Evolutionary conservation across 2,888 invertebrate genomes (phyloP), one percentile per base, ranked within the genome.

Genomic region (Tetrapedia diversipes): DNA sequence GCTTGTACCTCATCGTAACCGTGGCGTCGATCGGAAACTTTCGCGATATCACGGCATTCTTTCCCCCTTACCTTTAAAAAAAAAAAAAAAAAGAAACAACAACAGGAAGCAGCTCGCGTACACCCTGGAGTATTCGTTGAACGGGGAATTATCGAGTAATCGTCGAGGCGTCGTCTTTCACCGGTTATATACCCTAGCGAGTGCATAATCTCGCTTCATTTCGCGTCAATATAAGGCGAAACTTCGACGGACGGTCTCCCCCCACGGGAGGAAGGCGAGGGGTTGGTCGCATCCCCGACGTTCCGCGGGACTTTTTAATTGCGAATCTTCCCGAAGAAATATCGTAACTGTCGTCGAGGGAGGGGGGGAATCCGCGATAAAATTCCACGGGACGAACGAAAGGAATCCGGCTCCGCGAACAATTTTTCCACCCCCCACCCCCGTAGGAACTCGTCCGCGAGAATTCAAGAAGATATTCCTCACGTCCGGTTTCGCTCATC

Each of bases 231-330:
- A 59, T 37, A 77, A 61, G 45, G 37, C 47, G 47, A 66, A 75
- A 77, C 65, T 77, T 77, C 41, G 49, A 34, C 22, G n/a, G 49
- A 19, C 49, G 49, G 19, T 19, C 41, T 6, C 32, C 34, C n/a
- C 16, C 39, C 32, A 10, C 11, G 57, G 49, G 32, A 32, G 39
- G 37, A n/a, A n/a, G n/a, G n/a, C n/a, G n/a, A n/a, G n/a, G n/a
- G n/a, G n/a, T n/a, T n/a, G n/a, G 43, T n/a, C 6, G 32, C 8
- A 47, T 43, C 29, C 10, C n/a, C 19, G 6, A 22, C 47, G 16
- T 16, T 47, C 49, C 34, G 22, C n/a, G 14, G n/a, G 51, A 61
- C 65, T 64, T 61, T 70, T 77, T 78, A 78, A 78, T 78, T 77
- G 70, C 70, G 61, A 60, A 65, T 77, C 66, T 71, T 66, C 49